Percentiles rank a stretch among this genome's conserved stretches.
These are phyloP conservation scores for Bombus haemorrhoidalis DNA, from an alignment of 1,140 invertebrate genomes.

Conservation along the genomic window DNA sequence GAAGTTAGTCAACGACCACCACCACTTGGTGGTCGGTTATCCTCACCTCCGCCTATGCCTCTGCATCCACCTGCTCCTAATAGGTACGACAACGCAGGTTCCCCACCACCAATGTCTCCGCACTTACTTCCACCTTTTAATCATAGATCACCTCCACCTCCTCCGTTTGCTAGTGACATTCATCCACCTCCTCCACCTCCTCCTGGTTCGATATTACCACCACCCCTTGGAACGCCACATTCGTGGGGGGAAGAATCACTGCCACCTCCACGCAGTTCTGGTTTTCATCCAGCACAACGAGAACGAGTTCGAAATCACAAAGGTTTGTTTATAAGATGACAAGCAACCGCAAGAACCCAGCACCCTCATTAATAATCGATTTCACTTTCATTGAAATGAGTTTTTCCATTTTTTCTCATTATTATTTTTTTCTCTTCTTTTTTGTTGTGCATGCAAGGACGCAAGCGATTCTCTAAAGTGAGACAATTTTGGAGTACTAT, in stretches of 20 bases:
- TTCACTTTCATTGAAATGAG: conserved; percentile 11
- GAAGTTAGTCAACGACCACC: conserved; percentile 85
- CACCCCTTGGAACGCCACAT: conserved; percentile 66
- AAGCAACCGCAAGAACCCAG: conserved; percentile 19
- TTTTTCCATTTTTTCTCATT: conserved; percentile 21
- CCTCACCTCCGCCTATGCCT: conserved; percentile 84
- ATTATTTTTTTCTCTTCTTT: conserved; percentile 63
- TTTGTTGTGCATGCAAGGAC: conserved; percentile 80
- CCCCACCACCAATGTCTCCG: conserved; percentile 72
- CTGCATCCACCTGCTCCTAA: conserved; percentile 57
- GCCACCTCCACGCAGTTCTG: conserved; percentile 70
- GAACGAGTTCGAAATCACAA: conserved; percentile 77
- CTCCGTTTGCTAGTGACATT: conserved; percentile 70
- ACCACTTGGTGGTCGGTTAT: conserved; percentile 85
- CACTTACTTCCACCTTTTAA: conserved; percentile 67
- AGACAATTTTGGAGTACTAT: conserved; percentile 82
- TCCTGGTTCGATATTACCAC: conserved; percentile 66
- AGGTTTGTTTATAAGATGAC: conserved; percentile 75
- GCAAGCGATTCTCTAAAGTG: conserved; percentile 82
- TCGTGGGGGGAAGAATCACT: conserved; percentile 75
- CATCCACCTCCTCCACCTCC: conserved; percentile 64
- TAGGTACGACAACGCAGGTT: conserved; percentile 69
- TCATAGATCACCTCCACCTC: conserved; percentile 69
- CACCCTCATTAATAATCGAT: conserved; percentile 16
- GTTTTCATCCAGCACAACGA: conserved; percentile 74